Conservation (phyloP, 1,140 invertebrate genomes). For the Xylocopa sonorina region DNA sequence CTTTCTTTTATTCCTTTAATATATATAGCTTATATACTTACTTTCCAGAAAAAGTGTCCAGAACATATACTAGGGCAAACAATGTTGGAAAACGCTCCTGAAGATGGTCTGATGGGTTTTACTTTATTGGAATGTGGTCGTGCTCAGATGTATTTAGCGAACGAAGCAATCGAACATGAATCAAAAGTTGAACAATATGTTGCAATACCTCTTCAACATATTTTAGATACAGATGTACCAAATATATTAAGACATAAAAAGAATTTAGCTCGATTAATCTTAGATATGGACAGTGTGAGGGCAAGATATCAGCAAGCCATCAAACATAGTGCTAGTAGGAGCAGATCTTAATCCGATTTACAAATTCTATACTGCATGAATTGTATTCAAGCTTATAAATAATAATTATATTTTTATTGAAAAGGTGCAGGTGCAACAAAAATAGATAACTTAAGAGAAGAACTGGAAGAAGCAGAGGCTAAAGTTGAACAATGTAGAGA, state of each 20-base stretch:
- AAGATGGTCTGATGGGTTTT: conserved; percentile 83
- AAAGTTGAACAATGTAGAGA: conserved; percentile 95
- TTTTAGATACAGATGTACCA: conserved; percentile 94
- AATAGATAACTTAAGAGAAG: conserved; percentile 87
- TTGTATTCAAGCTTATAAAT: neutral
- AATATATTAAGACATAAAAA: conserved; percentile 93
- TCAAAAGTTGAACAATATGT: conserved; percentile 92
- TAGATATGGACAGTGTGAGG: conserved; percentile 94
- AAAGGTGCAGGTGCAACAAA: conserved; percentile 82
- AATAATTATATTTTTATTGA: conserved; percentile 16
- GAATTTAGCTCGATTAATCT: conserved; percentile 91
- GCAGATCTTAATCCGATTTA: neutral
- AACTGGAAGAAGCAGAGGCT: conserved; percentile 93
- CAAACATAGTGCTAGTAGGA: conserved; percentile 79
- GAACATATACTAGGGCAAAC: conserved; percentile 84
- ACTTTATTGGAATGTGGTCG: conserved; percentile 87
- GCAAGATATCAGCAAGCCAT: conserved; percentile 87
- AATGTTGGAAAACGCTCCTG: conserved; percentile 82
- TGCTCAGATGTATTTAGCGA: conserved; percentile 90
- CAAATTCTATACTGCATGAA: neutral
- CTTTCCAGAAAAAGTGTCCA: conserved; percentile 85
- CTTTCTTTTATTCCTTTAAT: neutral
- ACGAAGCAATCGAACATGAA: conserved; percentile 92
- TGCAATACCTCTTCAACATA: conserved; percentile 88
- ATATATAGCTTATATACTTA: too few species aligned